Evolutionary conservation across 2,113 vertebrate species (phyloP).

Genomic region (Rhinolophus ferrumequinum): DNA sequence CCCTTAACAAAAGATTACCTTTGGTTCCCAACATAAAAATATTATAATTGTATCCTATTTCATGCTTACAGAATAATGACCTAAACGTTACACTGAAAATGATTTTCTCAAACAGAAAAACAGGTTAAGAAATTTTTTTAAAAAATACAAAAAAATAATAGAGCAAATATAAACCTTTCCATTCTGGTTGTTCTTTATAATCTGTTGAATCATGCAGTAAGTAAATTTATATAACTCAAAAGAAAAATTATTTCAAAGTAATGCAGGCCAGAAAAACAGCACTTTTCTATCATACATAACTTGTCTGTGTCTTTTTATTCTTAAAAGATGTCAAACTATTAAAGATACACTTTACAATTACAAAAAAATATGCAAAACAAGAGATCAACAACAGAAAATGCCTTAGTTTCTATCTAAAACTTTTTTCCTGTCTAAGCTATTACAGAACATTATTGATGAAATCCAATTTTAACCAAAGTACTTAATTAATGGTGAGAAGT

Average conservation of each 20-base stretch:
- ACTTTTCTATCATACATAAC: not conserved
- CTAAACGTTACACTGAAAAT: slow-evolving; percentile 34
- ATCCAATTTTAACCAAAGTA: slow-evolving; percentile 1
- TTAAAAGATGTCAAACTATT: slow-evolving; percentile 38
- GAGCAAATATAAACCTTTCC: not conserved
- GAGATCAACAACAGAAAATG: slow-evolving; percentile 24
- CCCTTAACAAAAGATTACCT: slow-evolving; percentile 5
- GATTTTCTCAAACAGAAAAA: slow-evolving; percentile 39
- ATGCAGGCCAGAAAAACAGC: not conserved
- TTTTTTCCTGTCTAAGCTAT: not conserved
- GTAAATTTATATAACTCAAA: not conserved
- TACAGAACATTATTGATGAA: not conserved
- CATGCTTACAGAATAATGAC: not conserved
- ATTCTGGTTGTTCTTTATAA: slow-evolving; percentile 1
- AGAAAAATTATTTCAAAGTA: slow-evolving; percentile 37
- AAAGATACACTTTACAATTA: not conserved
- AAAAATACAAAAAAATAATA: slow-evolving; percentile 5
- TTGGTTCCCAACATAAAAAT: slow-evolving; percentile 20
- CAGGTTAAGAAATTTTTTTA: not conserved
- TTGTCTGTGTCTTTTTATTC: slow-evolving; percentile 2
- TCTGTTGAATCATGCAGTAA: not conserved
- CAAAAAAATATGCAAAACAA: not conserved
- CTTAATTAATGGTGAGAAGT: not conserved
- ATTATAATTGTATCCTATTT: not conserved
- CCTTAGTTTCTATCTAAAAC: not conserved